These are phyloP conservation scores for Linepithema humile DNA, from an alignment of 1,140 invertebrate genomes.

Conservation along the genomic window DNA sequence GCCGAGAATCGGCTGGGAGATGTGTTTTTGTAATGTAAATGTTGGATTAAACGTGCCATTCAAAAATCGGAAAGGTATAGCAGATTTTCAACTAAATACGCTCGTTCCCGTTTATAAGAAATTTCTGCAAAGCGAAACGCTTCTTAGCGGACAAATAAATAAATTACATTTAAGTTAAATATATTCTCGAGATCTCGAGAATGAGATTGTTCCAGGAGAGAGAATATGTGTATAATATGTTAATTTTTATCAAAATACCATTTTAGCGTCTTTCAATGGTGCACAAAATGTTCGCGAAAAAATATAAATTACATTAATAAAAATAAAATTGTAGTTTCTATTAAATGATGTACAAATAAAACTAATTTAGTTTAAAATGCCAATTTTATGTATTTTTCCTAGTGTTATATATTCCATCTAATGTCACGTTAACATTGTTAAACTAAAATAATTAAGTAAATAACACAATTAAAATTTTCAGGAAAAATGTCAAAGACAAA, in stretches of 20 bases:
- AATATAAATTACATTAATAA: not conserved
- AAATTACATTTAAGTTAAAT: not conserved
- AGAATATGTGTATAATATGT: too few relatives aligned
- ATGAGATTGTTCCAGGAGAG: too few relatives aligned
- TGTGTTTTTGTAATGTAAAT: constrained; percentile 52
- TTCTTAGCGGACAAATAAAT: not conserved
- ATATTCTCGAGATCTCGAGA: too few relatives aligned
- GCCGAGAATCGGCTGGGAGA: not conserved
- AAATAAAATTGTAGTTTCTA: not conserved
- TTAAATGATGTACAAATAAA: not conserved
- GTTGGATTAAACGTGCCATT: not conserved
- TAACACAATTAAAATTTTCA: not conserved
- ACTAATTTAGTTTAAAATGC: not conserved
- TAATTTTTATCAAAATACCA: too few relatives aligned
- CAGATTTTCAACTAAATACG: not conserved
- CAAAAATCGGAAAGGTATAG: not conserved
- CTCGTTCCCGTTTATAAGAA: not conserved
- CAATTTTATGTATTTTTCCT: not conserved
- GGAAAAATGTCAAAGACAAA: not conserved
- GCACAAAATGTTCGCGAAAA: not conserved
- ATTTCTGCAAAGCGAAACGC: not conserved
- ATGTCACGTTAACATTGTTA: not conserved
- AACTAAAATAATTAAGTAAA: too few relatives aligned
- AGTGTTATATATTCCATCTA: not conserved
- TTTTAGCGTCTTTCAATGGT: not conserved